A percentile compares a stretch with the other conserved stretches of the same genome.
These are phyloP conservation scores for Hanleya hanleyi DNA, from an alignment of 2,888 invertebrate species.

Conservation along the genomic window DNA sequence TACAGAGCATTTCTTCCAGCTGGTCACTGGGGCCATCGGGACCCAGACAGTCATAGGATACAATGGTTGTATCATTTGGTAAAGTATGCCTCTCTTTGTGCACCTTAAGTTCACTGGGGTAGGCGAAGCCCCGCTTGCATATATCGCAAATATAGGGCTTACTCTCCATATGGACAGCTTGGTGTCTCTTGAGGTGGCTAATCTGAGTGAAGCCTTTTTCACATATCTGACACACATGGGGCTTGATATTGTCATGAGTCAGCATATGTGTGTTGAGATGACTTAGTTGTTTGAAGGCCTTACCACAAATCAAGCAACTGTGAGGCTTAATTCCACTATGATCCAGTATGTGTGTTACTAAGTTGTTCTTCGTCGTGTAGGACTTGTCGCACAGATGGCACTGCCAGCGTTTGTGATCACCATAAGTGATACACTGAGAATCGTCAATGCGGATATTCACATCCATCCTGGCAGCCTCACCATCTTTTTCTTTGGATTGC, in stretches of 20 bases:
- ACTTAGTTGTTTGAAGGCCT: constrained; percentile 72
- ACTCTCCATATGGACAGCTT: constrained; percentile 66
- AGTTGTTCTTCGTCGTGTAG: constrained; percentile 72
- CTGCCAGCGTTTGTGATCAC: constrained; percentile 70
- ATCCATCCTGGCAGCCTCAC: constrained; percentile 33
- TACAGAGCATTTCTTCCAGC: constrained; percentile 12
- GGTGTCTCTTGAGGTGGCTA: constrained; percentile 71
- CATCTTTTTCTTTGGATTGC: background rate
- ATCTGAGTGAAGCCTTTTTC: constrained; percentile 70
- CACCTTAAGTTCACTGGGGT: constrained; percentile 64
- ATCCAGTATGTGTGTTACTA: constrained; percentile 70
- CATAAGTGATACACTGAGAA: constrained; percentile 63
- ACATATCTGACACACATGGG: constrained; percentile 69
- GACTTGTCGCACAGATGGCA: constrained; percentile 70
- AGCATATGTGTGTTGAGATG: constrained; percentile 72
- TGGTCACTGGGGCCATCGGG: too few relatives aligned
- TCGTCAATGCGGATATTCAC: constrained; percentile 69
- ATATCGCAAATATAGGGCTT: constrained; percentile 65
- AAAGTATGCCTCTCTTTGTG: constrained; percentile 54
- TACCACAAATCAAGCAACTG: constrained; percentile 70
- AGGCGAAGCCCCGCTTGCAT: constrained; percentile 68
- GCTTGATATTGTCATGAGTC: constrained; percentile 70
- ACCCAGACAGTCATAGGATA: background rate
- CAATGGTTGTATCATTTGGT: background rate
- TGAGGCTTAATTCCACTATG: constrained; percentile 72